Evolutionary conservation across 2,797 vertebrate genomes (phyloP).

Genomic region (Rhynchotus rufescens): DNA sequence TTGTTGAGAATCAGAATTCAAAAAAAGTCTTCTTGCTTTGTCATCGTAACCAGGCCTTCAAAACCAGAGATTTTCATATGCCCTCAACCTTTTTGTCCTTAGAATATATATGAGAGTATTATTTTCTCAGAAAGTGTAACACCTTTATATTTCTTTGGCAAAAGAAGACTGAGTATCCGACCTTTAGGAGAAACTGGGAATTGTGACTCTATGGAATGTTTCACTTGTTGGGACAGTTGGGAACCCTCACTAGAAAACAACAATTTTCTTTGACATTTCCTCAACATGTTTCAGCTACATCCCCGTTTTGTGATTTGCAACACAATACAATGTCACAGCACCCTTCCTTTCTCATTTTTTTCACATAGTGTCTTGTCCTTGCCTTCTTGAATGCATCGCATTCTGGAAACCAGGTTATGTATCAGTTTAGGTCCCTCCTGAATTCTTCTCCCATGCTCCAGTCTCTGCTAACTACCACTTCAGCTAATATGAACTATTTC

Average conservation of each 20-base stretch:
- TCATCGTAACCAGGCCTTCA: neutral
- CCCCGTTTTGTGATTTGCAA: neutral
- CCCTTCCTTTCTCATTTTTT: neutral
- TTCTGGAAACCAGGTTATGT: neutral
- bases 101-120: neutral
- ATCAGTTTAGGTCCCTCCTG: neutral
- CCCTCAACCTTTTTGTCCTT: neutral
- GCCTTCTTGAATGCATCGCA: neutral
- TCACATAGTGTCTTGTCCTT: neutral
- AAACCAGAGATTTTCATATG: neutral
- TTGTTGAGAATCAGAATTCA: neutral
- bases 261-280: neutral
- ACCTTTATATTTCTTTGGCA: neutral
- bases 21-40: neutral
- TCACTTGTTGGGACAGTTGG: neutral
- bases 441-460: neutral
- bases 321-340: neutral
- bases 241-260: neutral
- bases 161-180: neutral
- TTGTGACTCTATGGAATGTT: neutral
- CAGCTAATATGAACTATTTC: neutral
- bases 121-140: neutral
- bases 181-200: neutral
- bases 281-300: neutral
- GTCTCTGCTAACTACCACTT: neutral